Conservation (phyloP, 2,797 vertebrate genomes). For the Choloepus didactylus region DNA sequence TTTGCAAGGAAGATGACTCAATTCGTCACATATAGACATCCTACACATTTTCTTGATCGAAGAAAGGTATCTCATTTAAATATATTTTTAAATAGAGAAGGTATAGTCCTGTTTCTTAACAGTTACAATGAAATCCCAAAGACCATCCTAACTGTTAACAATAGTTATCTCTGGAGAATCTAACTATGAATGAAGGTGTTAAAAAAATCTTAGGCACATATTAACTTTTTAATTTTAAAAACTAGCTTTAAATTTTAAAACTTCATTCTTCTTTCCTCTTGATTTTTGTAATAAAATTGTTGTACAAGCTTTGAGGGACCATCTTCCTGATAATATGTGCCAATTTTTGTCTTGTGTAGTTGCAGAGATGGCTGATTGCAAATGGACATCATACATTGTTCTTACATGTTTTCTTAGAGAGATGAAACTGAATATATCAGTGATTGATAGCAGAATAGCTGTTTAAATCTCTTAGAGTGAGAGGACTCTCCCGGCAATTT, state of each 20-base stretch:
- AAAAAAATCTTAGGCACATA: background rate
- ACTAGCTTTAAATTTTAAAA: background rate
- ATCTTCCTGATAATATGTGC: background rate
- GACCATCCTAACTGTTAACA: constrained; percentile 9
- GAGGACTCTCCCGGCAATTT: background rate
- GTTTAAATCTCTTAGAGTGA: constrained; percentile 11
- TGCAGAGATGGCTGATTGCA: background rate
- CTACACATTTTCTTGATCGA: constrained; percentile 19
- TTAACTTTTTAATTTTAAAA: constrained; percentile 46
- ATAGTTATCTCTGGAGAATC: constrained; percentile 14
- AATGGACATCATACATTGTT: background rate
- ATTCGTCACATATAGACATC: background rate
- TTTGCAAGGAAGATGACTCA: too few relatives aligned
- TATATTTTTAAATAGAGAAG: constrained; percentile 41
- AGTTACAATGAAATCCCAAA: constrained; percentile 57
- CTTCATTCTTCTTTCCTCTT: background rate
- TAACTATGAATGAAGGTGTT: background rate
- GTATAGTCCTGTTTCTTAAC: constrained; percentile 14
- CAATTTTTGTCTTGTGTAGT: background rate
- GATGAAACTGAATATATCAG: background rate
- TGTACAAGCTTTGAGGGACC: background rate
- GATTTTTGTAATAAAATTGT: constrained; percentile 13
- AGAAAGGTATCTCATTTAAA: constrained; percentile 44
- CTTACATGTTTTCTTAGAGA: constrained; percentile 24
- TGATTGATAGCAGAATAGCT: background rate